phyloP scores from a whole-genome alignment of 2,888 invertebrate genomes.

The Clistopyga incitator region DNA sequence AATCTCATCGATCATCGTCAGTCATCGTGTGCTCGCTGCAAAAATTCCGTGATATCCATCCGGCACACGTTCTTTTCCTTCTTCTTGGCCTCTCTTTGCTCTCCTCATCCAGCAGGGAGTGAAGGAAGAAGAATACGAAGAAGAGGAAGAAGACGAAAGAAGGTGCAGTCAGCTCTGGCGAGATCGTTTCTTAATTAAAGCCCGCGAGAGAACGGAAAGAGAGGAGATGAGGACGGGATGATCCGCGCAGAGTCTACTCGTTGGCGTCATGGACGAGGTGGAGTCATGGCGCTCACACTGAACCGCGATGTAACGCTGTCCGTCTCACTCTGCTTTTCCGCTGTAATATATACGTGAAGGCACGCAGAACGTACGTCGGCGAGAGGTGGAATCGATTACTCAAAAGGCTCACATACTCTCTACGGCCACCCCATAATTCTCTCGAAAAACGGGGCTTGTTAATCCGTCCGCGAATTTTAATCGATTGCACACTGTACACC shows the following conservation, averaged over 20 bases:
- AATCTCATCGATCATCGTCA: slow-evolving; percentile 81
- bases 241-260: slow-evolving; percentile 52
- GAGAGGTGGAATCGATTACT: slow-evolving; percentile 70
- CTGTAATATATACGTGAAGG: slow-evolving; percentile 58
- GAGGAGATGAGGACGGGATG: slow-evolving; percentile 52
- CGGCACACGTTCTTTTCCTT: slow-evolving; percentile 48
- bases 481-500: slow-evolving; percentile 59
- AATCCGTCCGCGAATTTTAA: slow-evolving; percentile 68
- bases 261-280: slow-evolving; percentile 66
- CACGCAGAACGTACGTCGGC: slow-evolving; percentile 52
- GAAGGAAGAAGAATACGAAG: slow-evolving; percentile 27
- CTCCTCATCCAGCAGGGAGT: slow-evolving; percentile 27
- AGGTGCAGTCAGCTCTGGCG: slow-evolving; percentile 69
- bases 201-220: slow-evolving; percentile 65
- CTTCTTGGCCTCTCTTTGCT: slow-evolving; percentile 43
- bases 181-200: slow-evolving; percentile 79
- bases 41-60: slow-evolving; percentile 71
- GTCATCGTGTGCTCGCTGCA: slow-evolving; percentile 72
- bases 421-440: slow-evolving; percentile 64
- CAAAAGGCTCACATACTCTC: slow-evolving; percentile 64
- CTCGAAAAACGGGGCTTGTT: slow-evolving; percentile 66
- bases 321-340: slow-evolving; percentile 58
- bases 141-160: slow-evolving; percentile 64
- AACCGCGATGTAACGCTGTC: slow-evolving; percentile 48
- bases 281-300: slow-evolving; percentile 58